Conservation (phyloP, 2,797 vertebrate genomes). For the Muscicapa comitata region DNA sequence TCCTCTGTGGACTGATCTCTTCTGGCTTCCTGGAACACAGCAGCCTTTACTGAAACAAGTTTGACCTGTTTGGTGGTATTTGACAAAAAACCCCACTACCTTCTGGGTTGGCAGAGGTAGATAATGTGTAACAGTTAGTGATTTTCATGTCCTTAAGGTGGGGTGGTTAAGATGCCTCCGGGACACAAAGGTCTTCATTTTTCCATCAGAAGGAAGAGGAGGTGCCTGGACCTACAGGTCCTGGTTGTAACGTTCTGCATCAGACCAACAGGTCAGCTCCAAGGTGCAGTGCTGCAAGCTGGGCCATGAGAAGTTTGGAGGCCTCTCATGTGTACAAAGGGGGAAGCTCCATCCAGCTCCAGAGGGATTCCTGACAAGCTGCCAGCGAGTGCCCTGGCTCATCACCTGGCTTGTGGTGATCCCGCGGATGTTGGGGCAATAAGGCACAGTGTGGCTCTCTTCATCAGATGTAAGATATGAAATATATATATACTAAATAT, state of each 20-base stretch:
- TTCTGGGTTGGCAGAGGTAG: neutral
- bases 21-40: neutral
- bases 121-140: neutral
- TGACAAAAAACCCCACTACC: neutral
- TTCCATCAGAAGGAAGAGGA: neutral
- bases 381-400: neutral
- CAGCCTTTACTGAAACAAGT: neutral
- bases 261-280: neutral
- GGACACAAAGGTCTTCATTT: neutral
- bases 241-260: neutral
- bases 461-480: conserved; percentile 63
- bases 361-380: neutral
- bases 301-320: neutral
- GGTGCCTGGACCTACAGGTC: neutral
- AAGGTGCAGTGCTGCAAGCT: neutral
- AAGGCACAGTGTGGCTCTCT: conserved; percentile 60
- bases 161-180: neutral
- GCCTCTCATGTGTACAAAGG: neutral
- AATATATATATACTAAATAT: conserved; percentile 56
- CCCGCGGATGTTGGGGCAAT: conserved; percentile 36
- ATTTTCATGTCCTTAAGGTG: neutral
- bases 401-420: neutral
- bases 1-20: neutral
- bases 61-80: conserved; percentile 18
- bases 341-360: neutral